A percentile compares a stretch with the other conserved stretches of the same genome.
phyloP scores from a whole-genome alignment of 2,888 invertebrate species.

The Beris morrisii region DNA sequence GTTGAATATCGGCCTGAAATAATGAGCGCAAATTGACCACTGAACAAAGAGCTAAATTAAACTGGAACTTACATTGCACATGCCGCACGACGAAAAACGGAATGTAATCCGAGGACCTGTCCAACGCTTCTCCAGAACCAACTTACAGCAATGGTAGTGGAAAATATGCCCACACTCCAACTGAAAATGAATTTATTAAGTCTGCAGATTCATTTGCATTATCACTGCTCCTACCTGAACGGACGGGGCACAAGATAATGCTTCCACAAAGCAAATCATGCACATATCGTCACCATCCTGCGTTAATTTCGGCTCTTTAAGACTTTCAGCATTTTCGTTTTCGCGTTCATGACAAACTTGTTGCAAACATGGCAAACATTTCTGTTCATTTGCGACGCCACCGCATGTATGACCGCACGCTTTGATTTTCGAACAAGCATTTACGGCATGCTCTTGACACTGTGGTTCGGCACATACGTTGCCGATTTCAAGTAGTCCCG shows the following conservation, averaged over 20 bases:
- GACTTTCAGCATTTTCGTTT: constrained; percentile 50
- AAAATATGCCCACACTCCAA: constrained; percentile 94
- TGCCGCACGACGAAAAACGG: constrained; percentile 93
- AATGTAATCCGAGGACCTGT: constrained; percentile 95
- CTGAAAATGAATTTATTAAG: constrained; percentile 55
- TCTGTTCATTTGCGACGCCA: constrained; percentile 82
- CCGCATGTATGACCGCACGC: constrained; percentile 92
- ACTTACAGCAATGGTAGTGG: constrained; percentile 87
- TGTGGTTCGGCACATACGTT: constrained; percentile 93
- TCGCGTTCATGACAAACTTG: constrained; percentile 69
- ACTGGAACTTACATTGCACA: constrained; percentile 76
- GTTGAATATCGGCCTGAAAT: constrained; percentile 70
- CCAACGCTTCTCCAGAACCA: constrained; percentile 85
- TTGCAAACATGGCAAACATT: constrained; percentile 88
- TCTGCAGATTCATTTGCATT: not conserved
- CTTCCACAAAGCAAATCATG: constrained; percentile 98
- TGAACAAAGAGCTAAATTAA: not conserved
- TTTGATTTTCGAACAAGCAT: constrained; percentile 80
- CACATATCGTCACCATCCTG: constrained; percentile 99
- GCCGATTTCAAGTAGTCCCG: constrained; percentile 85
- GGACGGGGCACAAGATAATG: constrained; percentile 92
- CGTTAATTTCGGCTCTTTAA: constrained; percentile 63
- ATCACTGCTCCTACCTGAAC: constrained; percentile 65
- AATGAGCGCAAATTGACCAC: constrained; percentile 2
- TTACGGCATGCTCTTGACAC: constrained; percentile 71